phyloP scores from a whole-genome alignment of 2,113 vertebrate species.

The Empidonax traillii region DNA sequence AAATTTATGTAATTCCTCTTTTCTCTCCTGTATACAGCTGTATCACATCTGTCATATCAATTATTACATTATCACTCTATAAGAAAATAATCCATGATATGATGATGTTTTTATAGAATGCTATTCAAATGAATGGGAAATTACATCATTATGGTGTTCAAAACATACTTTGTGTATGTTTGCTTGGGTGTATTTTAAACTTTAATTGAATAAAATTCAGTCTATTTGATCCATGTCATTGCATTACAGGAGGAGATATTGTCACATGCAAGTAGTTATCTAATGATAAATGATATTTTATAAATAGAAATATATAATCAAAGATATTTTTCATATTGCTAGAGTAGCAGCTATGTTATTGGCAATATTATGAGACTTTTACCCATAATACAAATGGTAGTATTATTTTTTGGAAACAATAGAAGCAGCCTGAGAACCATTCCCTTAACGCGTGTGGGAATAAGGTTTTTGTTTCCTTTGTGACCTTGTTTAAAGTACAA shows the following conservation, averaged over 20 bases:
- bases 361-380: not conserved
- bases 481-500: not conserved
- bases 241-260: not conserved
- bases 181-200: not conserved
- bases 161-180: not conserved
- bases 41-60: not conserved
- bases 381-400: not conserved
- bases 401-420: not conserved
- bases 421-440: not conserved
- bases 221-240: not conserved
- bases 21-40: not conserved
- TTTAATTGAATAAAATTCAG: not conserved
- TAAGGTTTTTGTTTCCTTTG: not conserved
- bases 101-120: not conserved
- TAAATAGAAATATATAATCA: not conserved
- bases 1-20: not conserved
- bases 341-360: not conserved
- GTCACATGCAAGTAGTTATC: not conserved
- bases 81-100: not conserved
- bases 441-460: not conserved
- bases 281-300: not conserved
- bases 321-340: not conserved
- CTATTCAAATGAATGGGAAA: not conserved
- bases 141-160: not conserved
- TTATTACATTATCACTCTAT: not conserved